These are phyloP conservation scores for Chymomyza fuscimana DNA, from an alignment of 2,888 invertebrate species.

Conservation along the genomic window DNA sequence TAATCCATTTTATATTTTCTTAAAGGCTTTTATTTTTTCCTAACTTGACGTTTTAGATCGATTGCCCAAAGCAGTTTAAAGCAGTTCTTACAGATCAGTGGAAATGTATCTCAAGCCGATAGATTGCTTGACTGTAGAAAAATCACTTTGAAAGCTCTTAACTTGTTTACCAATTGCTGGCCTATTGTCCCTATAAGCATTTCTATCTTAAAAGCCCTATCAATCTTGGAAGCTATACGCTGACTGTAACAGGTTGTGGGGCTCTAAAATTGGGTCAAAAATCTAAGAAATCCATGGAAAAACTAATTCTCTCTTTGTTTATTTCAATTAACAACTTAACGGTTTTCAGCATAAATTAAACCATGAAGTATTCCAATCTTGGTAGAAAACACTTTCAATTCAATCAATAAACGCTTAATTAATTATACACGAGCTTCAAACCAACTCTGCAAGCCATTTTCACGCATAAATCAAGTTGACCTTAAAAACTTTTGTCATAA, in stretches of 20 bases:
- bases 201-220: constrained; percentile 23
- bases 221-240: constrained; percentile 13
- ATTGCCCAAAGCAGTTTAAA: no score
- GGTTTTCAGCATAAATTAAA: not conserved
- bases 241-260: no score
- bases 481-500: constrained; percentile 64
- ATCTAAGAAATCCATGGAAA: not conserved
- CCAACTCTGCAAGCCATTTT: constrained; percentile 31
- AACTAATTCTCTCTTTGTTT: no score
- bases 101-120: no score
- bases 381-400: not conserved
- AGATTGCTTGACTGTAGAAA: no score
- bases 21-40: no score
- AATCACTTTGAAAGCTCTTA: no score
- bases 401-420: constrained; percentile 3
- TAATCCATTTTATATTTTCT: no score
- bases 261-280: not conserved
- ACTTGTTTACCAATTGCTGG: no score
- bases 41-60: no score
- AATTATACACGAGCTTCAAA: not conserved
- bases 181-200: not conserved
- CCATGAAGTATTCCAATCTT: not conserved
- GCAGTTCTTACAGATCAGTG: no score
- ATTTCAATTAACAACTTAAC: not conserved
- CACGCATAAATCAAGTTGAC: constrained; percentile 68